Base-by-base conservation (phyloP, 2,888 invertebrate genomes). In the Sarcophaga variegata region DNA sequence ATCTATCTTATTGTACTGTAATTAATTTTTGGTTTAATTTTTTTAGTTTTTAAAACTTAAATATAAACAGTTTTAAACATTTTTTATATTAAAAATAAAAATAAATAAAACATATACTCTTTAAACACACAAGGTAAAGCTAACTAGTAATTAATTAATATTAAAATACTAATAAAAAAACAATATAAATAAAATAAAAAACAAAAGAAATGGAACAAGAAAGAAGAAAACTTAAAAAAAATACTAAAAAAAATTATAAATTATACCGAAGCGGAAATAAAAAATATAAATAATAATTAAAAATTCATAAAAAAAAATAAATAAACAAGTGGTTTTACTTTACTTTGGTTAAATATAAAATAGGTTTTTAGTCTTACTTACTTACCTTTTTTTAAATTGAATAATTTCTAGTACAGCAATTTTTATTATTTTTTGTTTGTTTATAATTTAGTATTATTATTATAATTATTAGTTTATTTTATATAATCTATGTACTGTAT, bases 221-320 rank as follows among this genome's bases (percentile, higher is more conserved):
- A 27, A 69, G 77, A 80, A 83, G 37, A 37, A 37, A 37, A 37
- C 37, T 37, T 22, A 63, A 63, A 80, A 71, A 76, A 75, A 86
- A 83, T 59, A 74, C 78, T 78, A 78, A 86, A 78, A 85, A 63
- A 80, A 86, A 86, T 72, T 87, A 83, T 85, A 82, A 87, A 86
- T 86, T 87, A 87, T 84, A 87, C 84, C 84, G 87, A 87, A 89
- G 88, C 86, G 85, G 81, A 88, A 89, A 89, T 89, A 88, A 89
- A 88, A 89, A 88, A 85, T 88, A 89, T 87, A 89, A 89, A 88
- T 87, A 84, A 87, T 87, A 87, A 82, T 88, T 88, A 89, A 89
- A 89, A 88, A 87, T 87, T 88, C 87, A 86, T 81, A 86, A 86
- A 83, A 77, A 67, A 67, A 81, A 47, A 10, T 81, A 86, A 86